Conservation (phyloP, 1,140 invertebrate species). For the honey bee (Apis mellifera) region DNA sequence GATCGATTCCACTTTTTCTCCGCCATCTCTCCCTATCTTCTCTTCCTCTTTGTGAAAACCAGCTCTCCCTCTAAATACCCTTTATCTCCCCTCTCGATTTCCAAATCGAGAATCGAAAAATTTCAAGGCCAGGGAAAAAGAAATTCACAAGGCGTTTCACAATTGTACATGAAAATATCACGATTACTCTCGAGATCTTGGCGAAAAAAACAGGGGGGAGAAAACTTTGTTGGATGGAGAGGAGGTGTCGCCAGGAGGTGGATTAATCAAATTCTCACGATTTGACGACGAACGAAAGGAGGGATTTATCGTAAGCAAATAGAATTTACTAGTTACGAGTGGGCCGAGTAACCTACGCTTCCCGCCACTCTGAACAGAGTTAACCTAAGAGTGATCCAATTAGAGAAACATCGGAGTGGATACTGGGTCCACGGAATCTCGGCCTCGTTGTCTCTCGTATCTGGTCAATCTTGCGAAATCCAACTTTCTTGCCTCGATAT, state of each 20-base stretch:
- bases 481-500: slow-evolving; percentile 6
- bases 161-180: no score
- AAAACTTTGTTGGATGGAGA: slow-evolving; percentile 3
- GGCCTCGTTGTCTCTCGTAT: slow-evolving; percentile 24
- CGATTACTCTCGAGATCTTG: no score
- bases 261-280: slow-evolving; percentile 63
- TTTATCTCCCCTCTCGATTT: no score
- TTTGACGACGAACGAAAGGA: slow-evolving; percentile 42
- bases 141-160: no score
- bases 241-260: background rate
- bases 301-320: slow-evolving; percentile 73
- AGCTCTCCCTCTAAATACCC: no score
- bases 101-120: no score
- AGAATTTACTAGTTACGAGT: slow-evolving; percentile 71
- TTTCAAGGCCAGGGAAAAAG: no score
- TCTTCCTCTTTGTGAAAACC: background rate
- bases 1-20: slow-evolving; percentile 27
- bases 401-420: slow-evolving; percentile 53
- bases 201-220: background rate
- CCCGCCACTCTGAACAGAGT: slow-evolving; percentile 57
- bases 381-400: slow-evolving; percentile 71
- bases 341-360: slow-evolving; percentile 62
- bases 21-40: no score
- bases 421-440: slow-evolving; percentile 14
- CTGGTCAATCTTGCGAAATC: slow-evolving; percentile 5